phyloP scores from a whole-genome alignment of 2,113 vertebrate species.

The Campylorhamphus procurvoides region DNA sequence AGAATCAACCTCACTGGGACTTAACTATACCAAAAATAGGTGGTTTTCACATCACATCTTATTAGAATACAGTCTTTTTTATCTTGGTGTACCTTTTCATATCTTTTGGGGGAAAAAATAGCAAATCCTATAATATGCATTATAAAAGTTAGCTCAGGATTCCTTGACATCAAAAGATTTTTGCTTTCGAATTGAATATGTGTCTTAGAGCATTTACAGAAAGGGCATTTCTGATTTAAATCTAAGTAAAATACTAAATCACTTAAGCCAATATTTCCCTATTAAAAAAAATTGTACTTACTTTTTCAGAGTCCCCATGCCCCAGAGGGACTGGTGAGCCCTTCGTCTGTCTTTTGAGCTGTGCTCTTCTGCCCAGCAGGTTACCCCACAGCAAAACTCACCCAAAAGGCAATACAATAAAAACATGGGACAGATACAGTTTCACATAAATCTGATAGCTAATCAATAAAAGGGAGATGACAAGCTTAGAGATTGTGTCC shows the following conservation, averaged over 20 bases:
- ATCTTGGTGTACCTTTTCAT: background rate
- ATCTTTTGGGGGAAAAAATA: background rate
- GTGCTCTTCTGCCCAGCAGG: background rate
- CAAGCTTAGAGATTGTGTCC: background rate
- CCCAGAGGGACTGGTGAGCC: background rate
- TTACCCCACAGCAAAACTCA: background rate
- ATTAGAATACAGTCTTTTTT: background rate
- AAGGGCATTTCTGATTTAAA: background rate
- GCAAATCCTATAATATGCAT: background rate
- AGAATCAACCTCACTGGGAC: background rate
- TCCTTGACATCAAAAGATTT: background rate
- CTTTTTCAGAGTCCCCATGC: background rate
- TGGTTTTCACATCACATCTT: background rate
- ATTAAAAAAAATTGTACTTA: fast-evolving
- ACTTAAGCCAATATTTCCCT: background rate
- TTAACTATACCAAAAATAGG: background rate
- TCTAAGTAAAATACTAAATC: background rate
- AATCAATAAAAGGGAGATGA: background rate
- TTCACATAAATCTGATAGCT: background rate
- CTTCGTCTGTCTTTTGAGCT: background rate
- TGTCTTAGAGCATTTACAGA: background rate
- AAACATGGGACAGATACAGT: background rate
- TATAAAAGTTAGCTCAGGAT: background rate
- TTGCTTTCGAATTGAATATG: background rate
- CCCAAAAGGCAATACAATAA: background rate